Evolutionary conservation across 1,140 invertebrate genomes (phyloP).

Genomic region (Bombus cullumanus): DNA sequence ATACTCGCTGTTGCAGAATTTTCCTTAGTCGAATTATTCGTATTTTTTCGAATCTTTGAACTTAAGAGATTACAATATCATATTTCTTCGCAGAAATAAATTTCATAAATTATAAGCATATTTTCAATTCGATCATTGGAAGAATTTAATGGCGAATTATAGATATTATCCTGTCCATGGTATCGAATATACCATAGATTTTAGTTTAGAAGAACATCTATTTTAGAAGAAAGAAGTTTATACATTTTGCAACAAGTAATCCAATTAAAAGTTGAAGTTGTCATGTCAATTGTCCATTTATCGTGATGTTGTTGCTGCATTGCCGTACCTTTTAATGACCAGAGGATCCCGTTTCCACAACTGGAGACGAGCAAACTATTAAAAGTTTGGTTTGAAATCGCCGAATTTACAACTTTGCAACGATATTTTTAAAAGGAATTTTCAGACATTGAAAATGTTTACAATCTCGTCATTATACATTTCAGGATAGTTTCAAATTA

Average conservation of each 20-base stretch:
- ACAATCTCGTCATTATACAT: neutral
- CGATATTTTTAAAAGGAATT: neutral
- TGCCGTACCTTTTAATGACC: neutral
- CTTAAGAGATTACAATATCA: no score
- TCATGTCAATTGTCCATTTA: neutral
- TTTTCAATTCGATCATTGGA: no score
- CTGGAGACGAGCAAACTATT: neutral
- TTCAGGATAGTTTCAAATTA: neutral
- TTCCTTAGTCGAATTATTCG: no score
- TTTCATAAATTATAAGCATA: no score
- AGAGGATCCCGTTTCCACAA: neutral
- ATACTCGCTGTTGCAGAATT: neutral
- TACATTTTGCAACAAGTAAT: neutral
- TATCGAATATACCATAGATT: neutral
- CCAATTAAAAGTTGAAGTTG: constrained; percentile 13
- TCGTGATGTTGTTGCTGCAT: neutral
- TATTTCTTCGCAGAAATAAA: no score
- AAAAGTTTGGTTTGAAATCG: neutral
- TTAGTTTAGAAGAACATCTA: neutral
- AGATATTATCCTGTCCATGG: neutral
- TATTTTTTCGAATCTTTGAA: no score
- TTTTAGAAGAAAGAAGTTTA: neutral
- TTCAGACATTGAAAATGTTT: neutral
- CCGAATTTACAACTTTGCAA: neutral
- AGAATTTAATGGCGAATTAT: neutral